A percentile compares a stretch with the other conserved stretches of the same genome.
phyloP scores from a whole-genome alignment of 2,113 vertebrate genomes.

The Irena cyanogastra region DNA sequence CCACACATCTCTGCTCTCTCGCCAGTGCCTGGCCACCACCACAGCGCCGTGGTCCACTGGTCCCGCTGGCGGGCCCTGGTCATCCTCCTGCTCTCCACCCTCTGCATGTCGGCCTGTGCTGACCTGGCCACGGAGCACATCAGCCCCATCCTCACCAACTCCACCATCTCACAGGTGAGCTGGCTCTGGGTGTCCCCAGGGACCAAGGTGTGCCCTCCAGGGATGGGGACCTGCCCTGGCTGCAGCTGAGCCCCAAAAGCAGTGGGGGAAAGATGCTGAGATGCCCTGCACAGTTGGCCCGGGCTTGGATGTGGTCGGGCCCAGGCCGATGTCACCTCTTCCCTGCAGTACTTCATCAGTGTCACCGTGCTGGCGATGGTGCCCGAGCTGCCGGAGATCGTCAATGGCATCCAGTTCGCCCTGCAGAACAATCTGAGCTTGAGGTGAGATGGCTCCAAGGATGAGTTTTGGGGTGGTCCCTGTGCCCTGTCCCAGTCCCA shows the following conservation, averaged over 20 bases:
- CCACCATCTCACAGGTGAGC: constrained; percentile 81
- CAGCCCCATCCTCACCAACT: constrained; percentile 78
- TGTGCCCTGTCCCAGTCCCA: not conserved
- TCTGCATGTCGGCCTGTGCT: constrained; percentile 85
- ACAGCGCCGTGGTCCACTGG: constrained; percentile 77
- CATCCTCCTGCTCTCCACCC: constrained; percentile 80
- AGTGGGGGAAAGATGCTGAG: not conserved
- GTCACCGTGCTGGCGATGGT: constrained; percentile 87
- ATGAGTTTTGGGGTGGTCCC: not conserved
- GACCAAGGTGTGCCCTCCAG: not conserved
- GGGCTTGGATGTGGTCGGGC: not conserved
- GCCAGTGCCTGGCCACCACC: constrained; percentile 63
- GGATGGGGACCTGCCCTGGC: too few species aligned
- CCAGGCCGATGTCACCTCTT: not conserved
- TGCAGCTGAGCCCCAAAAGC: not conserved
- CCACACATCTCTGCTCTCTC: not conserved
- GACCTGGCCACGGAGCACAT: constrained; percentile 86
- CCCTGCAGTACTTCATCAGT: constrained; percentile 82
- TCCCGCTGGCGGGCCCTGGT: constrained; percentile 77
- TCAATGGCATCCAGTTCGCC: constrained; percentile 89
- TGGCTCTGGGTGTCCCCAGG: not conserved
- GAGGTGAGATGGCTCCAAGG: constrained; percentile 63
- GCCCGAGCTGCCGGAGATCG: constrained; percentile 85
- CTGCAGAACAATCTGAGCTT: constrained; percentile 89
- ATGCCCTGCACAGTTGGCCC: rapidly evolving